A percentile compares a stretch with the other conserved stretches of the same genome.
These are phyloP conservation scores for Dreissena rostriformis DNA, from an alignment of 1,140 invertebrate genomes.

Conservation along the genomic window DNA sequence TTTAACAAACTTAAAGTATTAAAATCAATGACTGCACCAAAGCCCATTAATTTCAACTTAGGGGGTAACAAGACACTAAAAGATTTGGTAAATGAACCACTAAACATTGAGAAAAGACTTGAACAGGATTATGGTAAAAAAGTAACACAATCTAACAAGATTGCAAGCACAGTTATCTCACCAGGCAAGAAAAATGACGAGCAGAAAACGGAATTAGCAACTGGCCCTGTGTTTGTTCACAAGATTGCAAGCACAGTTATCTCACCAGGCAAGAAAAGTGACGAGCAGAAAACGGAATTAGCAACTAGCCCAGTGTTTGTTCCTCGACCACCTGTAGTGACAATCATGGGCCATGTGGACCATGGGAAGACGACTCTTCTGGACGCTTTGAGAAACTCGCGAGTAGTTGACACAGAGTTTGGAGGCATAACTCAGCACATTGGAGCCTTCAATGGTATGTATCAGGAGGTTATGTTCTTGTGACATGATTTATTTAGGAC, in stretches of 20 bases:
- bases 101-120: too few relatives aligned
- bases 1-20: too few relatives aligned
- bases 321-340: slow-evolving; percentile 93
- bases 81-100: too few relatives aligned
- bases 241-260: too few relatives aligned
- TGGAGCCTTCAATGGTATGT: slow-evolving; percentile 94
- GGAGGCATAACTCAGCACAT: slow-evolving; percentile 99
- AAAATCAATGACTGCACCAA: too few relatives aligned
- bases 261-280: background rate
- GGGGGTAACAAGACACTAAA: too few relatives aligned
- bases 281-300: background rate
- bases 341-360: slow-evolving; percentile 99
- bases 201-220: background rate
- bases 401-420: slow-evolving; percentile 95
- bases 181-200: background rate
- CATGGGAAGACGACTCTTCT: slow-evolving; percentile 99
- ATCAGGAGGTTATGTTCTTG: background rate
- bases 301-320: slow-evolving; percentile 79
- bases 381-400: slow-evolving; percentile 93
- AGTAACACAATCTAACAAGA: too few relatives aligned
- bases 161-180: background rate
- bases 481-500: too few relatives aligned
- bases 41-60: too few relatives aligned
- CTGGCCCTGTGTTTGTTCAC: too few relatives aligned
- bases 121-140: too few relatives aligned